Percentiles rank a stretch among this genome's conserved stretches.
Evolutionary conservation across 2,113 vertebrate species (phyloP).

Genomic region (Oncorhynchus tshawytscha): DNA sequence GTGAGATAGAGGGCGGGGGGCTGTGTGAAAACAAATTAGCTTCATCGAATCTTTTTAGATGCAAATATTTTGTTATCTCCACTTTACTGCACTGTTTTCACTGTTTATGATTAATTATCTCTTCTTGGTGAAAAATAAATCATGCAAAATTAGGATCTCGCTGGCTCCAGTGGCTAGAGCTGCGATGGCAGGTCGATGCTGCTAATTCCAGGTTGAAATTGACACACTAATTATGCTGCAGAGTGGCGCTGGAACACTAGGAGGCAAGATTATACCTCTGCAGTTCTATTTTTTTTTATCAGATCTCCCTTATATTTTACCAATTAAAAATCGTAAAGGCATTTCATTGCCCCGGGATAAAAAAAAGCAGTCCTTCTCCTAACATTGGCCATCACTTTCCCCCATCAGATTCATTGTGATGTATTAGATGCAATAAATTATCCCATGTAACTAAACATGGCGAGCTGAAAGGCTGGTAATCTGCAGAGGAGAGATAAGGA

Average conservation of each 20-base stretch:
- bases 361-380: conserved; percentile 76
- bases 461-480: conserved; percentile 99
- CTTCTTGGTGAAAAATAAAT: conserved; percentile 87
- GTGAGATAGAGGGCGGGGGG: conserved; percentile 3
- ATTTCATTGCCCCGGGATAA: conserved; percentile 83
- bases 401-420: conserved; percentile 99
- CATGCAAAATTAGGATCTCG: conserved; percentile 85
- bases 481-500: conserved; percentile 99
- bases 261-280: conserved; percentile 80
- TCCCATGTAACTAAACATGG: conserved; percentile 99
- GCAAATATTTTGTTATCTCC: conserved; percentile 78
- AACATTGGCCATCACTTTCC: conserved; percentile 89
- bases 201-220: conserved; percentile 94
- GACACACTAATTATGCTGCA: conserved; percentile 94
- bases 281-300: conserved; percentile 74
- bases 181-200: conserved; percentile 85
- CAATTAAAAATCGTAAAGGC: conserved; percentile 88
- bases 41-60: conserved; percentile 79
- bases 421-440: conserved; percentile 99
- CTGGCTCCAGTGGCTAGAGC: conserved; percentile 67
- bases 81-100: conserved; percentile 67
- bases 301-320: conserved; percentile 91
- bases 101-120: conserved; percentile 93
- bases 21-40: conserved; percentile 63
- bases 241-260: conserved; percentile 72